Base-by-base conservation (phyloP, 2,888 invertebrate species). In the Rhingia rostrata region DNA sequence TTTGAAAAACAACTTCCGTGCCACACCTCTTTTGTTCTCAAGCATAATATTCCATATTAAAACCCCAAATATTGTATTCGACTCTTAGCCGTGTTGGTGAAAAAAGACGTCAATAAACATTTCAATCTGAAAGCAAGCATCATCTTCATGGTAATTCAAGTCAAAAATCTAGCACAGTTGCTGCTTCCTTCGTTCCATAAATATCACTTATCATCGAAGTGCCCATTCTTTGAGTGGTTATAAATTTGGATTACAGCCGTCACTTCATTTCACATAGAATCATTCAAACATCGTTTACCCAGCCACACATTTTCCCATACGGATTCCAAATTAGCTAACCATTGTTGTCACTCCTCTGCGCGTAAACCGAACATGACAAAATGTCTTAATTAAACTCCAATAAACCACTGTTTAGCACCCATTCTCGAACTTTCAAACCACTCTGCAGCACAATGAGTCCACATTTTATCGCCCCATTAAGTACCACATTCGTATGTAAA, bases 351-450 rank as follows among this genome's bases (percentile, higher is more conserved):
- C 39, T 10, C 47, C 45, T 49, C n/a, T 47, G 22, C 6, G 22
- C 6, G 39, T 22, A 35, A 41, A 32, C 45, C n/a, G 35, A 47
- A 69, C 56, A 63, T 58, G 70, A 78, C 41, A 56, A 54, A 69
- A 70, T 54, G 54, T 80, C 74, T 66, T 84, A 84, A 84, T 84
- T 80, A 84, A 84, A 80, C 58, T 84, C 80, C 64, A 84, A 80
- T 84, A 84, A 80, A 80, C 84, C 84, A 80, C 84, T 70, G 84
- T 84, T 84, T 84, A 80, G 80, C 74, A 70, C 22, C 79, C 54
- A 80, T 80, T 80, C 70, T 56, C 37, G 32, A 56, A 67, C 41
- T 49, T 53, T 54, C 30, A 12, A 70, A 41, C 66, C 54, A 58
- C 67, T 63, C 66, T 7, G 61, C 37, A 67, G 61, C 39, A 72